Base-by-base conservation (phyloP, 1,140 invertebrate genomes). In the Chrysopa pallens region DNA sequence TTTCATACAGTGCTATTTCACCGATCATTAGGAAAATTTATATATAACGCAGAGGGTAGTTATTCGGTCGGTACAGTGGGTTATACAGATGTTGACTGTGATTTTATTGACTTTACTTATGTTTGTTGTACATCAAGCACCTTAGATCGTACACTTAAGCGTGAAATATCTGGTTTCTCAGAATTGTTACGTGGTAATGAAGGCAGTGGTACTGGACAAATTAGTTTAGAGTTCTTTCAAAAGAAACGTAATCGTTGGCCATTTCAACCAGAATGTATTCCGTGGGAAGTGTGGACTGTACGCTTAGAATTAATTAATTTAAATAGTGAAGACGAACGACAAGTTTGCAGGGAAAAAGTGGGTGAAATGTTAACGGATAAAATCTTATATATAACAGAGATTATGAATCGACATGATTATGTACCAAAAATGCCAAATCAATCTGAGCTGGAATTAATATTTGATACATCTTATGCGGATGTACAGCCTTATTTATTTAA, bases 281-380 rank as follows among this genome's bases (percentile, higher is more conserved):
- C 92, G 0, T 97, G 93, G 93, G 93, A 97, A 59, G 86, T 96
- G 9, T 97, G 92, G 93, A 94, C 88, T 14, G 73, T 97, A 1
- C 78, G 85, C 46, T 67, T 95, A 28, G 87, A 94, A 57, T 67
- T 94, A 8, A 80, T 91, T 11, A 80, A 83, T 49, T 64, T 91
- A 27, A 74, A 78, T 43, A 89, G 77, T 55, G 90, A 94, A 58
- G 81, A 88, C 58, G 89, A 94, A 52, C 68, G 89, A 46, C 85
- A 89, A 60, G 70, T 81, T 45, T 85, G 78, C 49, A 71, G 88
- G 41, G 89, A 94, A 59, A 86, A 82, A 59, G 78, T 96, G 29
- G 88, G 89, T 9, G 90, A 97, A 53, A 63, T 90, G 47, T 63
- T 98, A 2, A 80, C 87, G 27, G 92, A 96, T 48, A 94, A 93